Conservation (phyloP, 2,888 invertebrate species). For the Ecliptopera silaceata region DNA sequence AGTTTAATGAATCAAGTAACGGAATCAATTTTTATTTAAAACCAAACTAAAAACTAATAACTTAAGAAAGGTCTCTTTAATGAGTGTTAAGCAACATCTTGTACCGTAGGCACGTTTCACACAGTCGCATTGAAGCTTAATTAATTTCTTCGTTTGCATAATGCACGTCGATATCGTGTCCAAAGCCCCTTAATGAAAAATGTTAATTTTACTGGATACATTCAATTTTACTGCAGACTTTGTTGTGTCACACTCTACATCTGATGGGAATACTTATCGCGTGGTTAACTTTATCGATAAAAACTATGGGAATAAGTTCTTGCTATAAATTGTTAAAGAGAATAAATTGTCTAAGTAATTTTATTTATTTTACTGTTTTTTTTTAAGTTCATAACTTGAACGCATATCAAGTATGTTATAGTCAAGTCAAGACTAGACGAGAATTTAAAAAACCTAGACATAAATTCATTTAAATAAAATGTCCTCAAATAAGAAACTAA, state of each 20-base stretch:
- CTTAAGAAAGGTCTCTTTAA: not conserved
- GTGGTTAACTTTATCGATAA: not conserved
- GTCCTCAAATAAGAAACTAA: too few species aligned
- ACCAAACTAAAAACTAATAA: too few species aligned
- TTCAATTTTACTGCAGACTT: conserved; percentile 32
- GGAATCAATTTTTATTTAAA: not conserved
- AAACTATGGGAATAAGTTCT: not conserved
- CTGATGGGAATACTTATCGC: conserved; percentile 4
- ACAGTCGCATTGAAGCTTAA: conserved; percentile 55
- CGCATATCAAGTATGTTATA: too few species aligned
- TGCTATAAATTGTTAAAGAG: not conserved
- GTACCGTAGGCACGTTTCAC: conserved; percentile 49
- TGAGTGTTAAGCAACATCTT: not conserved
- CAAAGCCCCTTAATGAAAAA: conserved; percentile 29
- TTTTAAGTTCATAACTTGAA: too few species aligned
- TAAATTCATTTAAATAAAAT: too few species aligned
- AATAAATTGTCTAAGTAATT: too few species aligned
- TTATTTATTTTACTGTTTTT: too few species aligned
- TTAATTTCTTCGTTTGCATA: conserved; percentile 59
- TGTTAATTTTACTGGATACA: conserved; percentile 26
- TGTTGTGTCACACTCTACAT: conserved; percentile 3
- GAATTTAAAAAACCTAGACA: too few species aligned
- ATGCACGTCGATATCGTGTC: conserved; percentile 60
- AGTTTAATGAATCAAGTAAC: too few species aligned
- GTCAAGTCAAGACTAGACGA: too few species aligned